Evolutionary conservation across 2,888 invertebrate species (phyloP).

Genomic region (Epinotia bilunana): DNA sequence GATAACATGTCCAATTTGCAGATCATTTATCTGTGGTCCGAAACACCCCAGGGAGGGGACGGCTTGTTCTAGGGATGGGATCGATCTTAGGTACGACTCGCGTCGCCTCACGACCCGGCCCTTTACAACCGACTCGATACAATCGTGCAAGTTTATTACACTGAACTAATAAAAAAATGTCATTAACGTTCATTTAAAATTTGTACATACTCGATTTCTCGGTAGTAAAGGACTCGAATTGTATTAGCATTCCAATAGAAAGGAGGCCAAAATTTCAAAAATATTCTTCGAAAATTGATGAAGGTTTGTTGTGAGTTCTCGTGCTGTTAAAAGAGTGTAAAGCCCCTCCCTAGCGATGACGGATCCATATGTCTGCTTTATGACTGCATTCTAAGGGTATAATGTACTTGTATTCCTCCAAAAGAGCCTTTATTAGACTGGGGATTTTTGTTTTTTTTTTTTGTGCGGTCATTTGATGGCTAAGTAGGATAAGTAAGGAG

Average conservation of each 20-base stretch:
- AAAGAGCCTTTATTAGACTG: slow-evolving; percentile 31
- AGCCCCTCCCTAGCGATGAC: slow-evolving; percentile 48
- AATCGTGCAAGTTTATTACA: no score
- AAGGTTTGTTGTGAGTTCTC: no score
- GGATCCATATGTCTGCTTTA: slow-evolving; percentile 65
- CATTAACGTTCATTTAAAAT: no score
- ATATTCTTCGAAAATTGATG: no score
- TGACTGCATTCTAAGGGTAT: slow-evolving; percentile 52
- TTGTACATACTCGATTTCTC: no score
- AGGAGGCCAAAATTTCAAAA: no score
- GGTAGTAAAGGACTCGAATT: no score
- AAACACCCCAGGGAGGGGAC: slow-evolving; percentile 15
- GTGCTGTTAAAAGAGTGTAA: not conserved
- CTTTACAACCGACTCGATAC: no score
- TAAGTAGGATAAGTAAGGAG: not conserved
- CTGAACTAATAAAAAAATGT: no score
- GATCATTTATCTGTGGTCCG: slow-evolving; percentile 73
- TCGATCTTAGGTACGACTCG: not conserved
- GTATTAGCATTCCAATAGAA: no score
- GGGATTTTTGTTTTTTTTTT: slow-evolving; percentile 20
- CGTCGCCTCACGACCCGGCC: not conserved
- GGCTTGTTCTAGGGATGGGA: slow-evolving; percentile 8
- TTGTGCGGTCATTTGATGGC: not conserved
- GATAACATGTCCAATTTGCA: slow-evolving; percentile 79
- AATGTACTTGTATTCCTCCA: slow-evolving; percentile 38